Percentiles rank a stretch among this genome's conserved stretches.
Evolutionary conservation across 2,797 vertebrate genomes (phyloP).

Genomic region (Neosilurus hyrtlii): DNA sequence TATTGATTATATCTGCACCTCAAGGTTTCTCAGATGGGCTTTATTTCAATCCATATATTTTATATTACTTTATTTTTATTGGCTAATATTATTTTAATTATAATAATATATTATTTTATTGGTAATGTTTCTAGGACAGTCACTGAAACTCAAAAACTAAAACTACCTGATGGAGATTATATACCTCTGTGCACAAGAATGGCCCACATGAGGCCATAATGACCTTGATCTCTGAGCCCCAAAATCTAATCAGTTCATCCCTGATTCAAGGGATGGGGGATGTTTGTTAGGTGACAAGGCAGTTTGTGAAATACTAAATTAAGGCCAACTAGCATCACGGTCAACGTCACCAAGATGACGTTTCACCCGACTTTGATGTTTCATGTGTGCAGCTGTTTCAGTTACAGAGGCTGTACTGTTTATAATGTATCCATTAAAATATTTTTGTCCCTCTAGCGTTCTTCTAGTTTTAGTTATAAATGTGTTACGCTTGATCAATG

Average conservation of each 20-base stretch:
- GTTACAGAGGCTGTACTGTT: neutral
- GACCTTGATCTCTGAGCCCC: too few species aligned
- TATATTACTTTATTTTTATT: neutral
- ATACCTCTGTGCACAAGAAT: too few species aligned
- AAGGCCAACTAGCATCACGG: neutral
- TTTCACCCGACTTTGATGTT: neutral
- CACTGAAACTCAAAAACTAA: too few species aligned
- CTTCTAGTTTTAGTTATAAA: neutral
- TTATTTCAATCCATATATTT: neutral
- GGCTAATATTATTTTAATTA: too few species aligned
- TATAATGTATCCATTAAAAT: neutral
- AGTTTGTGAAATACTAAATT: too few species aligned
- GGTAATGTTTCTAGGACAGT: too few species aligned
- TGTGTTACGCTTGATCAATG: neutral
- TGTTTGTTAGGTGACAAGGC: too few species aligned
- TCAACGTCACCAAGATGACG: neutral
- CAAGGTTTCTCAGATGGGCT: neutral
- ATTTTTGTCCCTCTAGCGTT: neutral
- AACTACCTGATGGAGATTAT: too few species aligned
- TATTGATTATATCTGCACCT: neutral
- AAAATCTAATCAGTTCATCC: too few species aligned
- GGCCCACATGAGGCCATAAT: too few species aligned
- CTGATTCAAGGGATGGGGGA: too few species aligned
- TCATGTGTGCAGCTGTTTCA: neutral
- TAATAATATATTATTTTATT: too few species aligned